These are phyloP conservation scores for Beris chalybata DNA, from an alignment of 2,888 invertebrate genomes.

Conservation along the genomic window DNA sequence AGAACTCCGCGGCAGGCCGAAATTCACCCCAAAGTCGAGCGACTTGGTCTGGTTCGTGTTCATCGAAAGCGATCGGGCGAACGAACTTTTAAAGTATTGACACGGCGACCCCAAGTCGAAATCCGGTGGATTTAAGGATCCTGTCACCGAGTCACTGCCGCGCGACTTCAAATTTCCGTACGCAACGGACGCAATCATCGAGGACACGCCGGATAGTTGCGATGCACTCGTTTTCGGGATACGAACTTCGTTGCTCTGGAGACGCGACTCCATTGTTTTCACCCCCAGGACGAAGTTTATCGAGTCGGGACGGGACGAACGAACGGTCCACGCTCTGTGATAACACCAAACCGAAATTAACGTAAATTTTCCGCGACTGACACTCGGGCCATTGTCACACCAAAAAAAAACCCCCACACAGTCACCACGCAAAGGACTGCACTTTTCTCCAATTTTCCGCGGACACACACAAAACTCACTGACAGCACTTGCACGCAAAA, in stretches of 20 bases:
- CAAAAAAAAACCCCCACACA: too few species aligned
- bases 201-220: neutral
- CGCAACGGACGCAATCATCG: neutral
- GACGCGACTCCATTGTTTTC: slow-evolving; percentile 37
- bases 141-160: neutral
- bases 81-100: slow-evolving; percentile 61
- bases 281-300: neutral
- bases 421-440: too few species aligned
- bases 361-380: too few species aligned
- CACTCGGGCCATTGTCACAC: too few species aligned
- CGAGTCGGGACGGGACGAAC: neutral
- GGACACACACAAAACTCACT: too few species aligned
- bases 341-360: too few species aligned
- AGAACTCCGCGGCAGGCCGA: slow-evolving; percentile 31
- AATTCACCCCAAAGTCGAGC: slow-evolving; percentile 51
- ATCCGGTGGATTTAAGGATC: slow-evolving; percentile 44
- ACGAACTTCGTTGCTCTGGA: slow-evolving; percentile 41
- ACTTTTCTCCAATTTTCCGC: too few species aligned
- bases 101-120: slow-evolving; percentile 55
- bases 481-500: too few species aligned
- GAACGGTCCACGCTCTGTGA: neutral
- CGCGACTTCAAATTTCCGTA: neutral
- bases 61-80: slow-evolving; percentile 59
- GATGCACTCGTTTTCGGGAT: slow-evolving; percentile 36
- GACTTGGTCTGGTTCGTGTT: slow-evolving; percentile 52